Conservation (phyloP, 2,888 invertebrate genomes). For the Cheilosia pagana region DNA sequence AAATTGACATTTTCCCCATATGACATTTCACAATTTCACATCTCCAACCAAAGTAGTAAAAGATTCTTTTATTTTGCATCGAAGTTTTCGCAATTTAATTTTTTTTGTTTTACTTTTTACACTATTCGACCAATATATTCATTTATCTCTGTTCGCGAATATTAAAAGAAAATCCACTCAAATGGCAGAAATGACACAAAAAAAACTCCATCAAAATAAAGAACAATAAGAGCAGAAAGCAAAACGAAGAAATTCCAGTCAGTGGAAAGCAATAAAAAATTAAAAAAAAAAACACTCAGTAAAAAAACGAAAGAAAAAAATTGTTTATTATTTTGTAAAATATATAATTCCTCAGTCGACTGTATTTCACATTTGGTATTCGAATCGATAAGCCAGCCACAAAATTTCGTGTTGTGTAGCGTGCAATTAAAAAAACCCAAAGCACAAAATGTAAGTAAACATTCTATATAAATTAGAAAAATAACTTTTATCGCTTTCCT, state of each 20-base stretch:
- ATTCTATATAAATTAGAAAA: conserved; percentile 23
- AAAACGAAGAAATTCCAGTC: conserved; percentile 40
- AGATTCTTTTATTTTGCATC: conserved; percentile 50
- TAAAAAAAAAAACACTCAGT: conserved; percentile 11
- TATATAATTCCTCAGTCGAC: conserved; percentile 26
- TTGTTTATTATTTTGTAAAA: conserved; percentile 64
- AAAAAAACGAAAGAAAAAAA: conserved; percentile 25
- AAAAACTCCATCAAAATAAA: conserved; percentile 19
- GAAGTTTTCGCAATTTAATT: conserved; percentile 53
- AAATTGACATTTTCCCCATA: conserved; percentile 58
- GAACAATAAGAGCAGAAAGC: conserved; percentile 17
- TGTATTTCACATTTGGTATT: conserved; percentile 19
- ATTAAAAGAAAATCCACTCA: not conserved
- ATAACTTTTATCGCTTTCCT: not conserved
- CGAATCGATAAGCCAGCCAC: conserved; percentile 47
- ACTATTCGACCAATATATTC: conserved; percentile 4
- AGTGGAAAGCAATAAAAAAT: conserved; percentile 16
- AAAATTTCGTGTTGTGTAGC: conserved; percentile 16
- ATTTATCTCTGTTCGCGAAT: not conserved
- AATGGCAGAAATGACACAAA: conserved; percentile 43
- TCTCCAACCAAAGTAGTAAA: conserved; percentile 19
- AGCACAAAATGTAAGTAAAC: conserved; percentile 61
- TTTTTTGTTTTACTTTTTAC: conserved; percentile 49
- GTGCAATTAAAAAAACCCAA: conserved; percentile 27
- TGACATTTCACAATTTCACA: conserved; percentile 56